phyloP scores from a whole-genome alignment of 92 coral and sea anemone species.

The Epizoanthus stellaris region DNA sequence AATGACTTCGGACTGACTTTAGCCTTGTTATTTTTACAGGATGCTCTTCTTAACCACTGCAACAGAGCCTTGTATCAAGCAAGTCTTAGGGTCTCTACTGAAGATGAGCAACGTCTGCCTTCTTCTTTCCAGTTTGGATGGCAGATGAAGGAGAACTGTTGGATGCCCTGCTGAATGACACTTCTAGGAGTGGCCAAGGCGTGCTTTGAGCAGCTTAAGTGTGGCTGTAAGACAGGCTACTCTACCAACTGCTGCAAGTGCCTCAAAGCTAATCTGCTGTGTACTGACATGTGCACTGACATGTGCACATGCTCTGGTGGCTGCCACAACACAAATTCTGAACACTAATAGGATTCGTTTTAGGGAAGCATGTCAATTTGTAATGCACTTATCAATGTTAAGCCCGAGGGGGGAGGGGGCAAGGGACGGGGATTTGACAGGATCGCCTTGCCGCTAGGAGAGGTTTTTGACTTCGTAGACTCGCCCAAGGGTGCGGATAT shows the following conservation, averaged over 20 bases:
- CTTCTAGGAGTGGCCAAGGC: slow-evolving; percentile 18
- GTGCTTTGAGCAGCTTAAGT: background rate
- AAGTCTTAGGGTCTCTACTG: slow-evolving; percentile 22
- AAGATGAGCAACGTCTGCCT: slow-evolving; percentile 8
- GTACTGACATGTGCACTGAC: background rate
- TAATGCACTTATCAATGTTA: no score
- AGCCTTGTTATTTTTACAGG: no score
- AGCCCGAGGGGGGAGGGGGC: no score
- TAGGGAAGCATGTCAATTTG: background rate
- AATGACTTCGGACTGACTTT: background rate
- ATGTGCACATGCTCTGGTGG: slow-evolving; percentile 7
- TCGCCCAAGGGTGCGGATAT: no score
- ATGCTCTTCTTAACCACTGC: slow-evolving; percentile 11
- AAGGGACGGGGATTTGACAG: no score
- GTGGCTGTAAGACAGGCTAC: no score
- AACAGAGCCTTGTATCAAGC: slow-evolving; percentile 33
- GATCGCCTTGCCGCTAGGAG: no score
- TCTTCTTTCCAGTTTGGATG: background rate
- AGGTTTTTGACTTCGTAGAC: no score
- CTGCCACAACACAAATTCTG: slow-evolving; percentile 10
- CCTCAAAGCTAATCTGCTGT: background rate
- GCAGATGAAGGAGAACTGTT: background rate
- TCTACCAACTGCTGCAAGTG: background rate
- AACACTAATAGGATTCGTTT: background rate
- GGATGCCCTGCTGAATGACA: background rate